Base-by-base conservation (phyloP, 1,140 invertebrate species). In the Pseudomyrmex sp. region DNA sequence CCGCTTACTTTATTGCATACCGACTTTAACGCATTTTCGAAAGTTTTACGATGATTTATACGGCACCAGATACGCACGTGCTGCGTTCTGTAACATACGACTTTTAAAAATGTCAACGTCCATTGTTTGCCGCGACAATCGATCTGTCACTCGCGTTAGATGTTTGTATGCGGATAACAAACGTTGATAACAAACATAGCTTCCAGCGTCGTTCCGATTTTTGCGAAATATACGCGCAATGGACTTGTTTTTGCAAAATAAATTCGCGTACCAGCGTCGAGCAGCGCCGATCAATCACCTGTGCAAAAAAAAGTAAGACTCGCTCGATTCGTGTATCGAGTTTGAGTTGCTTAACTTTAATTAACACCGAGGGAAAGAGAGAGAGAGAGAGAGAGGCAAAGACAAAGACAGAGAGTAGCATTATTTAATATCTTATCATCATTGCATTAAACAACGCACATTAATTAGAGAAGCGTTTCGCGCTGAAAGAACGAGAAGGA, bases 21-120 rank as follows among this genome's bases (percentile, higher is more conserved):
- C 12, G 54, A 68, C 10, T 35, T 77, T 20, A 5, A 2, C 9
- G 12, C 13, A 44, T 63, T 77, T 52, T 66, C 13, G 26, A 26
- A 66, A 77, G 8, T 2, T 77, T n/a, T 54, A 44, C 5, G 26
- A 5, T 23, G 44, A 79, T 80, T 48, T 58, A 15, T 46, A 56
- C 20, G 35, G 35, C 50, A 35, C 20, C 48, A 52, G 76, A 50
- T 59, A 50, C n/a, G 13, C 4, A 58, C 58, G 54, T 56, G 26
- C 46, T 46, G 18, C 46, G 2, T 13, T 13, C 58, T 58, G 52
- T 79, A 79, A 79, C 26, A 70, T 56, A 70, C 15, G 18, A 58
- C 66, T 70, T 79, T 79, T 23, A 58, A 79, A 35, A 35, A 65
- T 58, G 63, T 68, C 75, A 68, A 58, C 65, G 18, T 69, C 66